These are phyloP conservation scores for Pemphigus obesinymphae DNA, from an alignment of 1,140 invertebrate genomes.

Conservation along the genomic window DNA sequence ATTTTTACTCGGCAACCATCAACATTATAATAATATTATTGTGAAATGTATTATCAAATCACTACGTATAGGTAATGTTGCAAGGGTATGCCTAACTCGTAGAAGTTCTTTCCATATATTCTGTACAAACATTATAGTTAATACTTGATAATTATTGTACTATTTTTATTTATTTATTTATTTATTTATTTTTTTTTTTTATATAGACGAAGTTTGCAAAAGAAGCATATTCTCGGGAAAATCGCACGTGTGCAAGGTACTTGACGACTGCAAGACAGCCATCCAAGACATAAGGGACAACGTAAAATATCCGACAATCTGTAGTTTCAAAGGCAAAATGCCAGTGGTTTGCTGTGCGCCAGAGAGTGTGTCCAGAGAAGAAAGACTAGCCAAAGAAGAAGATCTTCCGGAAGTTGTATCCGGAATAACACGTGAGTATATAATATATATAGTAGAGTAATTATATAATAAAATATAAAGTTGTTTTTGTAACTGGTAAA, in stretches of 20 bases:
- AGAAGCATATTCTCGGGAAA: not conserved
- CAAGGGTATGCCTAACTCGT: no score
- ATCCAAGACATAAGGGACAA: constrained; percentile 28
- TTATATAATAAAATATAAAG: no score
- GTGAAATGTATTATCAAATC: no score
- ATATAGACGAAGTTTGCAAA: constrained; percentile 10
- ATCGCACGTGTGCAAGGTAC: not conserved
- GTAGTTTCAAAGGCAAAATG: constrained; percentile 26
- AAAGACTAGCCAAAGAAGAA: not conserved
- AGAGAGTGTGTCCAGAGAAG: not conserved
- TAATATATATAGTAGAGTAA: not conserved
- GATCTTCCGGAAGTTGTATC: not conserved
- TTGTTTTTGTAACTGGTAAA: not conserved
- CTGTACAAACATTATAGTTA: no score
- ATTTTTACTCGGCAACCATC: no score
- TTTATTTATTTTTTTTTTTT: not conserved
- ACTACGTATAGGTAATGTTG: no score
- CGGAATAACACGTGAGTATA: not conserved
- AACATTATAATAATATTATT: no score
- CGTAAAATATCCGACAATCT: constrained; percentile 11
- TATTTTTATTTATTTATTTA: no score
- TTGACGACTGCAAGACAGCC: constrained; percentile 12
- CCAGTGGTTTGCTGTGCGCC: constrained; percentile 27
- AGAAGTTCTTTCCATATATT: no score
- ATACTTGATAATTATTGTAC: no score